These are phyloP conservation scores for Ectemnius continuus DNA, from an alignment of 2,888 invertebrate species.

Conservation along the genomic window DNA sequence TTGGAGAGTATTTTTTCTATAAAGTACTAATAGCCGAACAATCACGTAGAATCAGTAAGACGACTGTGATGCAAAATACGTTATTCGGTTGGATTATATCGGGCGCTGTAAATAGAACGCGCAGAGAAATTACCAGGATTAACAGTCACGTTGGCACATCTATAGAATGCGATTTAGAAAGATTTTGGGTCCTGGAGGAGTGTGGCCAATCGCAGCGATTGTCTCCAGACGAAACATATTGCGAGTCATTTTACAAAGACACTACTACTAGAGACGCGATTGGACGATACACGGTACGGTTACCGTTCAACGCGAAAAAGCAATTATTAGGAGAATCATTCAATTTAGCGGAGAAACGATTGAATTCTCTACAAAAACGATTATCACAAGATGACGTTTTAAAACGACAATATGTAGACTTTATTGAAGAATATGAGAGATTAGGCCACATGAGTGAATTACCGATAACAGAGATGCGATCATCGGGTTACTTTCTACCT, in stretches of 20 bases:
- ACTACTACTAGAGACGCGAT: not conserved
- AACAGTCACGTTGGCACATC: too few relatives aligned
- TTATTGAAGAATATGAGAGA: slow-evolving; percentile 11
- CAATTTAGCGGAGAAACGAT: not conserved
- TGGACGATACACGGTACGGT: not conserved
- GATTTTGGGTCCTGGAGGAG: slow-evolving; percentile 1
- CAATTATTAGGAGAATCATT: not conserved
- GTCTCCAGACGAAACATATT: not conserved
- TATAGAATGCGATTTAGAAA: too few relatives aligned
- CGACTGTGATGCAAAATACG: too few relatives aligned
- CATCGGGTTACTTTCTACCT: slow-evolving; percentile 13
- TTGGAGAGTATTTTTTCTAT: too few relatives aligned
- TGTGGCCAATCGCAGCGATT: too few relatives aligned
- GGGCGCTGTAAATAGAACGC: too few relatives aligned
- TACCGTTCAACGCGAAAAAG: not conserved
- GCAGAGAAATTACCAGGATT: too few relatives aligned
- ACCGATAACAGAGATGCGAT: too few relatives aligned
- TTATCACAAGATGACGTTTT: not conserved
- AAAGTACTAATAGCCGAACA: too few relatives aligned
- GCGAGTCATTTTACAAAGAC: not conserved
- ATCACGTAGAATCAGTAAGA: too few relatives aligned
- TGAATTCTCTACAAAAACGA: not conserved
- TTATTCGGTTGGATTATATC: too few relatives aligned
- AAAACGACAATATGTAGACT: not conserved
- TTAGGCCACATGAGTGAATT: slow-evolving; percentile 12